Evolutionary conservation across 2,113 vertebrate genomes (phyloP).

Genomic region (Castor canadensis): DNA sequence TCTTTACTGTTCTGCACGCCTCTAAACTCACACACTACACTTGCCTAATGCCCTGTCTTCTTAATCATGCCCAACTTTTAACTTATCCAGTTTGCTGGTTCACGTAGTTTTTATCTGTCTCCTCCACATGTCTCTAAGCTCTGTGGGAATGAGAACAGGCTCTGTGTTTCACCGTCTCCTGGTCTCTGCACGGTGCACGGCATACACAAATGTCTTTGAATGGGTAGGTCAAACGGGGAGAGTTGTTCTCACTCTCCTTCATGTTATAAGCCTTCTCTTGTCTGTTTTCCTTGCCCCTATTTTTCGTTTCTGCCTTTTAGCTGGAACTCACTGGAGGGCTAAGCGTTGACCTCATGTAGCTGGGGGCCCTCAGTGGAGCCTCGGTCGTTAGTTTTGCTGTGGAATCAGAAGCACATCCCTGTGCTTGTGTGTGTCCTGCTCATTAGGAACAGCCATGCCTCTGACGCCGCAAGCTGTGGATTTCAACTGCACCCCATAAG

Average conservation of each 20-base stretch:
- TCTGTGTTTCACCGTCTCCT: not conserved
- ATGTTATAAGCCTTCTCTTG: not conserved
- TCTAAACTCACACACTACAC: not conserved
- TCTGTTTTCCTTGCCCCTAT: not conserved
- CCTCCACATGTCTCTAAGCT: not conserved
- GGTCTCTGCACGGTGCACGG: not conserved
- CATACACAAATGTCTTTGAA: not conserved
- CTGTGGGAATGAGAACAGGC: not conserved
- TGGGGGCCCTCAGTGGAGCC: not conserved
- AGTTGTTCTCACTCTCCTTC: not conserved
- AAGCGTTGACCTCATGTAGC: not conserved
- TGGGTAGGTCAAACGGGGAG: not conserved
- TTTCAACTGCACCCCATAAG: not conserved
- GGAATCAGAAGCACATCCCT: not conserved
- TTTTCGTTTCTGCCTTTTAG: not conserved
- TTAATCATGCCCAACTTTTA: not conserved
- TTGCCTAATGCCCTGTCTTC: not conserved
- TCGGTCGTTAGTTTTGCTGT: not conserved
- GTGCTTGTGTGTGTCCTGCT: not conserved
- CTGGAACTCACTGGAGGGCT: not conserved
- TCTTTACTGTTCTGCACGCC: not conserved
- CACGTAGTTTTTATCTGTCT: not conserved
- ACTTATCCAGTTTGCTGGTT: not conserved
- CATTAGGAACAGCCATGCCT: not conserved
- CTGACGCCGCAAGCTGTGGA: not conserved